Evolutionary conservation across 2,113 vertebrate species (phyloP), one percentile per base, ranked within the genome.

Genomic region (Maccullochella peelii): DNA sequence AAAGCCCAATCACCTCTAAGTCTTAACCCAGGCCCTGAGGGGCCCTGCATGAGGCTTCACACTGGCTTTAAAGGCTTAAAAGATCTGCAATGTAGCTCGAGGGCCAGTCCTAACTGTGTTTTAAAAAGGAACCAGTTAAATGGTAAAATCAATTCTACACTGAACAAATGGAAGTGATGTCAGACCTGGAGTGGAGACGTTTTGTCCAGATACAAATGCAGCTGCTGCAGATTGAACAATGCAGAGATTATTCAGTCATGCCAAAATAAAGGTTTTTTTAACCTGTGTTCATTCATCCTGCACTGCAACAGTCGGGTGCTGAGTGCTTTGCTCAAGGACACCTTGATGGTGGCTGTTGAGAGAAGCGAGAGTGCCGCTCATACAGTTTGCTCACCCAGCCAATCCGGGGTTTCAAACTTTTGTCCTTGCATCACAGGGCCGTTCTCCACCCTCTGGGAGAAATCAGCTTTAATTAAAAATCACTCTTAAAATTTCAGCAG

Each of bases 391-490:
- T 73, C 65, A 44, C 42, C 40, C 40, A 78, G 62, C 38, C 83
- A 77, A 52, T 69, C 44, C 57, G 76, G 40, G 77, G 71, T 77
- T 68, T 89, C 65, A 82, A 86, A 80, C 85, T 38, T 75, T 71
- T 82, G 77, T 87, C 89, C 89, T 84, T 85, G 73, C 50, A 61
- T 84, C 75, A 73, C 74, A 77, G 42, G 23, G 27, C 58, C 40
- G 4, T 42, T 80, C 73, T 59, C 75, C 66, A 5, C 58, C 77
- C 80, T 82, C 38, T 36, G 76, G 69, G 83, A 75, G 58, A 80
- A 82, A 75, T 87, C 72, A 55, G 67, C 63, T 84, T 90, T 89
- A 91, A 92, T 91, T 88, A 92, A 88, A 85, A 85, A 65, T 82
- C 33, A 11, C 82, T 70, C 79, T 49, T 30, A 68, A 66, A 73